These are phyloP conservation scores for Pseudeuparius sepicola DNA, from an alignment of 2,888 invertebrate genomes.

Conservation along the genomic window DNA sequence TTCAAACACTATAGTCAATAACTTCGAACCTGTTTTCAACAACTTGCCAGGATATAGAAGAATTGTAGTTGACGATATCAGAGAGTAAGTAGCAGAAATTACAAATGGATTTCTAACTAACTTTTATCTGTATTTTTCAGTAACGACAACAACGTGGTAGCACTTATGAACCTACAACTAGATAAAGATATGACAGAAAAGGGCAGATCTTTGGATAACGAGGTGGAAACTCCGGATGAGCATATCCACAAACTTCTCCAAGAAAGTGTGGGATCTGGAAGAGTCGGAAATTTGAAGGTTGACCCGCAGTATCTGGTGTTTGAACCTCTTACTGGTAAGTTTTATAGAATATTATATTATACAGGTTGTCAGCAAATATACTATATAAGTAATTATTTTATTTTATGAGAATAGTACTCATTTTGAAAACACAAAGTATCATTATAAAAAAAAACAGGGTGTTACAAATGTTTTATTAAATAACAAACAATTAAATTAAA, in stretches of 20 bases:
- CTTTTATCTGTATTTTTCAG: slow-evolving; percentile 36
- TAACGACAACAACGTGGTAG: slow-evolving; percentile 58
- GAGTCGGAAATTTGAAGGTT: slow-evolving; percentile 67
- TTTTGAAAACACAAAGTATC: too few species aligned
- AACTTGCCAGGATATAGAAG: slow-evolving; percentile 64
- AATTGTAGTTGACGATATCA: slow-evolving; percentile 58
- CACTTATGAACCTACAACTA: slow-evolving; percentile 64
- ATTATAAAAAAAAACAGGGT: too few species aligned
- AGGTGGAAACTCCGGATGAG: slow-evolving; percentile 30
- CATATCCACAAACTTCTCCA: slow-evolving; percentile 49
- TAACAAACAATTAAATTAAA: too few species aligned
- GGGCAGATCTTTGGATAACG: slow-evolving; percentile 39
- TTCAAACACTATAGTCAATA: slow-evolving; percentile 53
- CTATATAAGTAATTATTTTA: too few species aligned
- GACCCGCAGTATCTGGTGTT: slow-evolving; percentile 74
- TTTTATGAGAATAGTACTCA: too few species aligned
- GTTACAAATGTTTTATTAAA: too few species aligned
- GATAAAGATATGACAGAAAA: slow-evolving; percentile 60
- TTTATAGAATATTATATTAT: too few species aligned
- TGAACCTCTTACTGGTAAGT: slow-evolving; percentile 61
- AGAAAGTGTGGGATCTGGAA: slow-evolving; percentile 61
- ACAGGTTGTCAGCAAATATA: too few species aligned
- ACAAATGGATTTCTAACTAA: too few species aligned
- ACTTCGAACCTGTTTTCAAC: slow-evolving; percentile 50
- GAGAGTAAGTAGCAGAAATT: slow-evolving; percentile 53